phyloP scores from a whole-genome alignment of 2,888 invertebrate species.

The Temnothorax rugatulus region DNA sequence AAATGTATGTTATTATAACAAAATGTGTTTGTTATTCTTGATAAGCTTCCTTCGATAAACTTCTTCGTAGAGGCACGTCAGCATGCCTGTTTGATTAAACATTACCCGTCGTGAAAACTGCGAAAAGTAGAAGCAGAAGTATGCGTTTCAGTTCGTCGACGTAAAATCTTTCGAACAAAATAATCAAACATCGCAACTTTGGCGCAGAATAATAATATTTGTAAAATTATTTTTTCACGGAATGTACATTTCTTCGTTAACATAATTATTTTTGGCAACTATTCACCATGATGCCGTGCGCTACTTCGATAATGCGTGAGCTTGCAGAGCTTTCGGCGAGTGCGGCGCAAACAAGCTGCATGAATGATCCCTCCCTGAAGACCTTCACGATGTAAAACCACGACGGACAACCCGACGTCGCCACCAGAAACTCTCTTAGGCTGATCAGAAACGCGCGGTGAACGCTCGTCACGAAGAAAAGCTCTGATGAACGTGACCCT shows the following conservation, averaged over 20 bases:
- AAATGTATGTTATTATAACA: neutral
- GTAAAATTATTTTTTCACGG: neutral
- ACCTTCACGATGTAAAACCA: constrained; percentile 37
- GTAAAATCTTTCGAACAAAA: neutral
- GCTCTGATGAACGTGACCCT: constrained; percentile 34
- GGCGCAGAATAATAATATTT: constrained; percentile 2
- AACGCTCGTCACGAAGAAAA: constrained; percentile 42
- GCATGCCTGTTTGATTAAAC: constrained; percentile 35
- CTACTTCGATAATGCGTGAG: constrained; percentile 23
- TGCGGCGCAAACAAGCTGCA: constrained; percentile 24
- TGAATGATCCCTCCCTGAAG: neutral
- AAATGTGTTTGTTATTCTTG: neutral
- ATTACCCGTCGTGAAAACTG: constrained; percentile 8
- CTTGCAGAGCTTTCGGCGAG: constrained; percentile 23
- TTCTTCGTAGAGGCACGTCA: neutral
- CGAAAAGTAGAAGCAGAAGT: constrained; percentile 7
- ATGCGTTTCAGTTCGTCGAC: neutral
- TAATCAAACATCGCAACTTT: constrained; percentile 13
- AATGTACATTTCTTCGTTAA: neutral
- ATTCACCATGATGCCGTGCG: constrained; percentile 6
- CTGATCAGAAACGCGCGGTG: constrained; percentile 54
- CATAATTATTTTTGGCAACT: neutral
- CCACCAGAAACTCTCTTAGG: constrained; percentile 40
- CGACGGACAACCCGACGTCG: neutral
- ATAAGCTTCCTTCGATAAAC: constrained; percentile 11